These are phyloP conservation scores for Saccostrea glomerata DNA, from an alignment of 1,140 invertebrate species.

Conservation along the genomic window DNA sequence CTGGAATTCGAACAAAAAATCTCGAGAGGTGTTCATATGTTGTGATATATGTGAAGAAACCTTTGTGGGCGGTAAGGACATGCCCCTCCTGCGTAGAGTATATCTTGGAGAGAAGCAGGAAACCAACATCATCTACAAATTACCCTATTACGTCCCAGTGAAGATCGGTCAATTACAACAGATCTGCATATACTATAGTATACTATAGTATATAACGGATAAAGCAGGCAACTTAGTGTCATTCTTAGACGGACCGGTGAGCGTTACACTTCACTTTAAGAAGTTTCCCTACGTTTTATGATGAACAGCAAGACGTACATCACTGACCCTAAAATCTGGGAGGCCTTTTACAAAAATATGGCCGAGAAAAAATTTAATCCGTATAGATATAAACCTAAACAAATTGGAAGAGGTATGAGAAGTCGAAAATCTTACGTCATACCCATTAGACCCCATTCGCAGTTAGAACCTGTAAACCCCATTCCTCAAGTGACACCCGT, in stretches of 20 bases:
- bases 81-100: conserved; percentile 47
- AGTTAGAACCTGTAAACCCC: conserved; percentile 25
- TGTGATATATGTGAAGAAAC: conserved; percentile 53
- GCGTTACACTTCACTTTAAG: conserved; percentile 50
- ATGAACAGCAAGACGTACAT: conserved; percentile 52
- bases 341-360: conserved; percentile 53
- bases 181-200: conserved; percentile 47
- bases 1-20: neutral
- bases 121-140: conserved; percentile 40
- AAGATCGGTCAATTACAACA: conserved; percentile 38
- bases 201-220: conserved; percentile 55
- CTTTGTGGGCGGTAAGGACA: conserved; percentile 36
- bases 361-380: conserved; percentile 48
- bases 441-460: conserved; percentile 41
- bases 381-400: conserved; percentile 49
- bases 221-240: conserved; percentile 31
- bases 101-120: conserved; percentile 34
- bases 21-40: conserved; percentile 37
- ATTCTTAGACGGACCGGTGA: conserved; percentile 48
- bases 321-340: conserved; percentile 50
- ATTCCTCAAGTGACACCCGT: conserved; percentile 48
- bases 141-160: conserved; percentile 47
- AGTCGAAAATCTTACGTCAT: conserved; percentile 49
- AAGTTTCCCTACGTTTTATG: conserved; percentile 47
- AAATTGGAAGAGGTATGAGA: conserved; percentile 47